phyloP scores from a whole-genome alignment of 2,113 vertebrate genomes.

The Misgurnus mizolepis region DNA sequence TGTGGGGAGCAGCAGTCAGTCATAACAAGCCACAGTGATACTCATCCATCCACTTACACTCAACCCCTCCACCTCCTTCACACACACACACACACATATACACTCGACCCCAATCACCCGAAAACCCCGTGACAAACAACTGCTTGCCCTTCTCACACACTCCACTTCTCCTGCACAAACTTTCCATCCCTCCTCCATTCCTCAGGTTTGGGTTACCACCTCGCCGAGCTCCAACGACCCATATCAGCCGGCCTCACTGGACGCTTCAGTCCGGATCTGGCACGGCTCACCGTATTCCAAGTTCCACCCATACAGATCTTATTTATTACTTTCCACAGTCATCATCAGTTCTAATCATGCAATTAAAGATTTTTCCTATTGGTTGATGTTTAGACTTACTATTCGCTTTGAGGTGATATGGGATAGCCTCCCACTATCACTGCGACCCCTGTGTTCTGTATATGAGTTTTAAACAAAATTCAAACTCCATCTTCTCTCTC shows the following conservation, averaged over 20 bases:
- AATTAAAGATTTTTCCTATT: background rate
- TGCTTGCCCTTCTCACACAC: constrained; percentile 76
- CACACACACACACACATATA: constrained; percentile 38
- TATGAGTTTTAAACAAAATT: no score
- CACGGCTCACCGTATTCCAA: background rate
- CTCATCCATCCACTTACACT: constrained; percentile 13
- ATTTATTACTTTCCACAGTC: constrained; percentile 1
- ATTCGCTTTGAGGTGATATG: no score
- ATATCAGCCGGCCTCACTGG: constrained; percentile 28
- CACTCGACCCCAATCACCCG: constrained; percentile 52
- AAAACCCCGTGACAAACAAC: constrained; percentile 58
- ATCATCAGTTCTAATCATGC: background rate
- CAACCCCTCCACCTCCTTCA: constrained; percentile 17
- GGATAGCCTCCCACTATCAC: no score
- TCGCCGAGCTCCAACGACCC: constrained; percentile 43
- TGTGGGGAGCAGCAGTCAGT: background rate
- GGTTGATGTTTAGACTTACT: background rate
- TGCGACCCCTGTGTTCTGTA: no score
- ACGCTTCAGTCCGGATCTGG: background rate
- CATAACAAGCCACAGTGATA: constrained; percentile 50
- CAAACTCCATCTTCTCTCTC: no score
- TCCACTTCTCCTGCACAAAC: constrained; percentile 53
- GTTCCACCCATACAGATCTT: background rate
- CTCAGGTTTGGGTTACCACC: constrained; percentile 52
- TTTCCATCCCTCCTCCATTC: constrained; percentile 64